Percentiles rank a stretch among this genome's conserved stretches.
Conservation (phyloP, 2,888 invertebrate species). For the Argyresthia albistria region DNA sequence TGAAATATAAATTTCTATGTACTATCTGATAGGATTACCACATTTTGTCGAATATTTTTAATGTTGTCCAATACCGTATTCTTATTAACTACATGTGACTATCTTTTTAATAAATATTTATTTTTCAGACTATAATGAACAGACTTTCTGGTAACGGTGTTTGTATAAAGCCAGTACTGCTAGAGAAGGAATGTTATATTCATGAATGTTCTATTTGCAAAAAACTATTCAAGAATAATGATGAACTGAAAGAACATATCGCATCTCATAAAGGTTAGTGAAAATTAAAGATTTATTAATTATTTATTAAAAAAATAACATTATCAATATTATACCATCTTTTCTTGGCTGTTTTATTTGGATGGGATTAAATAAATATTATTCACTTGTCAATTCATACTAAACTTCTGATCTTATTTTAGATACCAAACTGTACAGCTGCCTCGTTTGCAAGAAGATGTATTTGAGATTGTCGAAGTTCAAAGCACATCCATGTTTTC, state of each 20-base stretch:
- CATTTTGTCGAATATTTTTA: background rate
- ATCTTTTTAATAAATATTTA: conserved; percentile 1
- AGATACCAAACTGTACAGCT: conserved; percentile 41
- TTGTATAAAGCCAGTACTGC: conserved; percentile 30
- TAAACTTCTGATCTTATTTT: conserved; percentile 18
- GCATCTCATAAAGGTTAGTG: conserved; percentile 44
- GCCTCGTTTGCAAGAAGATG: conserved; percentile 47
- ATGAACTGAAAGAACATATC: conserved; percentile 38
- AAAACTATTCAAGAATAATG: conserved; percentile 37
- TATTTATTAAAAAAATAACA: too few relatives aligned
- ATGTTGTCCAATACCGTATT: background rate
- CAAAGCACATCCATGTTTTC: conserved; percentile 32
- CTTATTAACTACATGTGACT: too few relatives aligned
- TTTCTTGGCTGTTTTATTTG: background rate
- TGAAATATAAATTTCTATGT: too few relatives aligned
- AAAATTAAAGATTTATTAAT: background rate
- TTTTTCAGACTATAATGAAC: conserved; percentile 42
- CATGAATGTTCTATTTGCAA: conserved; percentile 45
- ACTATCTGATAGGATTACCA: too few relatives aligned
- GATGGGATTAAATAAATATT: background rate
- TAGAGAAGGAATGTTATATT: too few relatives aligned
- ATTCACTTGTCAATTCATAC: conserved; percentile 2
- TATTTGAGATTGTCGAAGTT: conserved; percentile 38
- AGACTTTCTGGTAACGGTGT: conserved; percentile 50
- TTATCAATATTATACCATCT: background rate